Conservation (phyloP, 1,140 invertebrate genomes). For the Drosophila funebris region DNA sequence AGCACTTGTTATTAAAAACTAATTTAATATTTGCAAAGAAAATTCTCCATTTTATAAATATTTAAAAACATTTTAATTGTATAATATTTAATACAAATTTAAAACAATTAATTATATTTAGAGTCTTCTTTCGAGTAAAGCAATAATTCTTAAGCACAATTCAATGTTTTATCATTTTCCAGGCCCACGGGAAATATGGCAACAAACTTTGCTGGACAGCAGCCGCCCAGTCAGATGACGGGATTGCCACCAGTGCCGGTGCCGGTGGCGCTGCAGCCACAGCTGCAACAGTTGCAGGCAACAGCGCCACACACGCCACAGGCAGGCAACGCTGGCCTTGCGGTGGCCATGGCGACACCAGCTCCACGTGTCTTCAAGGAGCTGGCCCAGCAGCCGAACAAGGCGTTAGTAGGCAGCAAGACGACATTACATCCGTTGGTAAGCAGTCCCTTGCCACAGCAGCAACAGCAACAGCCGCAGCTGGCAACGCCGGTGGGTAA, state of each 20-base stretch:
- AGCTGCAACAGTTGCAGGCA: slow-evolving; percentile 15
- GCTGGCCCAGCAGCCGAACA: slow-evolving; percentile 69
- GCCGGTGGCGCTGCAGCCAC: slow-evolving; percentile 28
- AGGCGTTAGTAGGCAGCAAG: slow-evolving; percentile 32
- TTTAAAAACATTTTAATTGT: not conserved
- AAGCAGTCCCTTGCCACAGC: slow-evolving; percentile 28
- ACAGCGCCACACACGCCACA: slow-evolving; percentile 32
- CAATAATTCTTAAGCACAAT: too few species aligned
- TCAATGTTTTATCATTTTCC: not conserved
- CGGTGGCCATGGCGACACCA: slow-evolving; percentile 80
- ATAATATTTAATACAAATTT: not conserved
- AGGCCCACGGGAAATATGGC: slow-evolving; percentile 67
- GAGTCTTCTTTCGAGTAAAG: too few species aligned
- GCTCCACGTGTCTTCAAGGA: slow-evolving; percentile 77
- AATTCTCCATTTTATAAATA: too few species aligned
- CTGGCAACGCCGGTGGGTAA: not conserved
- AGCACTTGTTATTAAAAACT: too few species aligned
- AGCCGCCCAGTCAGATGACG: slow-evolving; percentile 53
- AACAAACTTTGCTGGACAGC: slow-evolving; percentile 56
- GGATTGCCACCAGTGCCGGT: slow-evolving; percentile 52
- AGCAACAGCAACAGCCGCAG: slow-evolving; percentile 1
- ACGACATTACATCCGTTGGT: slow-evolving; percentile 8
- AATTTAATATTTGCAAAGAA: too few species aligned
- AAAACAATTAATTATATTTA: not conserved
- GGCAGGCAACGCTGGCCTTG: slow-evolving; percentile 27